These are phyloP conservation scores for Gymnobelideus leadbeateri DNA, from an alignment of 2,113 vertebrate genomes.

Conservation along the genomic window DNA sequence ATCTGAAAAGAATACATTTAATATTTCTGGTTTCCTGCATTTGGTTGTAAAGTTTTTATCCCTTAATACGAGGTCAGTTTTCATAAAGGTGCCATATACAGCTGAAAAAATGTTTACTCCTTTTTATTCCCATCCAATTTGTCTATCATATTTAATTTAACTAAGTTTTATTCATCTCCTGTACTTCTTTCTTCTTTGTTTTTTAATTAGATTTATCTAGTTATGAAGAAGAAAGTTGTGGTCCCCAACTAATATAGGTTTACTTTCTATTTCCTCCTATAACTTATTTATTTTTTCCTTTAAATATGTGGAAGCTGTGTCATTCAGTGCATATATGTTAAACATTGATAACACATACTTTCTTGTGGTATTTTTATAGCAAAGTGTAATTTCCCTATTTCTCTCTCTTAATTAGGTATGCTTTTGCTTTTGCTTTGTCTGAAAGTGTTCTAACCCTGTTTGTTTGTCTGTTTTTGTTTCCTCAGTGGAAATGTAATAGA, in stretches of 20 bases:
- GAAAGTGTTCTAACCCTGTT: background rate
- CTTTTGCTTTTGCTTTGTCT: background rate
- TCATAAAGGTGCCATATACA: background rate
- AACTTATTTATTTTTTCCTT: background rate
- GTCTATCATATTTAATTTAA: background rate
- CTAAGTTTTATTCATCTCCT: background rate
- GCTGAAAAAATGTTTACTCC: background rate
- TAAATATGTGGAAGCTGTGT: background rate
- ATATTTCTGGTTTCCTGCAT: background rate
- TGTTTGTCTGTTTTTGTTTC: background rate
- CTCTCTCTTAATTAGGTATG: background rate
- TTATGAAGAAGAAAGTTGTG: background rate
- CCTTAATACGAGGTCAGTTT: background rate
- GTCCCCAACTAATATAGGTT: background rate
- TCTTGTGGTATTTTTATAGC: background rate
- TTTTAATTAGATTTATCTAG: background rate
- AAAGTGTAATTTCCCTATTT: background rate
- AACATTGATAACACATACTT: no score
- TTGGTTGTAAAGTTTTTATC: background rate
- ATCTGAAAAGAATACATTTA: background rate
- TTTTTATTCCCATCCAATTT: background rate
- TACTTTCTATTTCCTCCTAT: background rate
- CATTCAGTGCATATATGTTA: background rate
- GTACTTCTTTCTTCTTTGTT: background rate
- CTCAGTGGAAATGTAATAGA: background rate